Base-by-base conservation (phyloP, 23 tunicate genomes). In the Trididemnum nubilum region DNA sequence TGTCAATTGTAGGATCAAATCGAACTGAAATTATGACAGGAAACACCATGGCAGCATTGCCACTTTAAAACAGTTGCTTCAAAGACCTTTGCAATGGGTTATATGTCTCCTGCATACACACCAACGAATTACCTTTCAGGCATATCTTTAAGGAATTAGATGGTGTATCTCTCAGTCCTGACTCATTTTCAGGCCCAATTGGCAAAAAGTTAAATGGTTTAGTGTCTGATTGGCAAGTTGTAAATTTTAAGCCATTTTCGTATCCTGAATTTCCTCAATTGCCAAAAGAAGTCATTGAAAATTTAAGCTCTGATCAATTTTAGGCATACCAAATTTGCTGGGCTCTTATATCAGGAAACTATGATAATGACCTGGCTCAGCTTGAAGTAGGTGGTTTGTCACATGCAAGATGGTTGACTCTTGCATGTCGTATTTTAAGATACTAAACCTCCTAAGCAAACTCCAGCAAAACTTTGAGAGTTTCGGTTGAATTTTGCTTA, bases 31-130 rank as follows among this genome's bases (percentile, higher is more conserved):
- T 39, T 25, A 78, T 78, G 82, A 78, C 82, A 61, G 82, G 9
- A 29, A 32, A 78, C 44, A 51, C 38, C 38, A 60, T 25, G 82
- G 82, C 5, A 51, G 34, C 35, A 78, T 78, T 58, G 54, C 31
- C 35, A 33, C 67, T 19, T 25, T 78, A 36, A 76, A 78, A 78
- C 5, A 78, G 35, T 40, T 78, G 44, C 67, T 78, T 36, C 82
- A 78, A 78, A 78, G 66, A 78, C 82, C 82, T 52, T 59, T 78
- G 64, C 82, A 78, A 52, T 78, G 82, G 82, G 72, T 57, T 27
- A 78, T 69, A 5, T 69, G 74, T 69, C 37, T 69, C 38, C 38
- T 69, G 74, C 74, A 69, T 69, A 69, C 12, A 28, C n/a, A n/a
- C n/a, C n/a, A 78, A 78, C 35, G 71, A 78, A 57, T n/a, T 78